These are phyloP conservation scores for Tenthredo scrophulariae DNA, from an alignment of 2,888 invertebrate species.

Conservation along the genomic window DNA sequence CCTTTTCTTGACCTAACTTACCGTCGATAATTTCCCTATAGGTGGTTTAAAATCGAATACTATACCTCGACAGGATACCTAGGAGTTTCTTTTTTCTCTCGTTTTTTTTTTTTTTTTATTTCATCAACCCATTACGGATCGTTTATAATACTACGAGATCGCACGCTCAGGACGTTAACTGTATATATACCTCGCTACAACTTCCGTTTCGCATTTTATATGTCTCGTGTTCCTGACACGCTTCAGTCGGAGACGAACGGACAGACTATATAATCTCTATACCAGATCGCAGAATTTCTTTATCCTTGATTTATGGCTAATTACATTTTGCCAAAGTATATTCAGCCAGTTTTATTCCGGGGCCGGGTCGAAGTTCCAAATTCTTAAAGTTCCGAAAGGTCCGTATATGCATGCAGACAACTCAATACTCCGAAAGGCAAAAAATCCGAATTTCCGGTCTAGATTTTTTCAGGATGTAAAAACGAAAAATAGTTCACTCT, in stretches of 20 bases:
- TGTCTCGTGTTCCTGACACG: conserved; percentile 45
- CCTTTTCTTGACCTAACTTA: conserved; percentile 25
- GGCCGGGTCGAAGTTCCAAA: too few species aligned
- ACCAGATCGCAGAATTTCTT: background rate
- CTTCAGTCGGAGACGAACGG: conserved; percentile 19
- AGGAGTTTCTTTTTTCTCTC: background rate
- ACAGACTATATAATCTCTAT: background rate
- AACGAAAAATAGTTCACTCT: too few species aligned
- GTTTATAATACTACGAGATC: background rate
- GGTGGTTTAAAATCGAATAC: background rate
- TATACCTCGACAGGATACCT: background rate
- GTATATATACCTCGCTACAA: conserved; percentile 4
- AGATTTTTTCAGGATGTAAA: too few species aligned
- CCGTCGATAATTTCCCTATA: conserved; percentile 40
- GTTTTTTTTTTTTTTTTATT: background rate
- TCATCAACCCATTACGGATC: background rate
- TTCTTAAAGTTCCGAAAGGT: too few species aligned
- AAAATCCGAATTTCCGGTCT: too few species aligned
- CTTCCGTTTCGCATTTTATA: conserved; percentile 33
- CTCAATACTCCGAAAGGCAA: too few species aligned
- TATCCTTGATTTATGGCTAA: background rate
- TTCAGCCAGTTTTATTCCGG: too few species aligned
- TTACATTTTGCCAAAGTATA: background rate
- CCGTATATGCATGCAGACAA: too few species aligned
- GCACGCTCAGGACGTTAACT: background rate